phyloP scores from a whole-genome alignment of 2,888 invertebrate species.

The Anoplius nigerrimus region DNA sequence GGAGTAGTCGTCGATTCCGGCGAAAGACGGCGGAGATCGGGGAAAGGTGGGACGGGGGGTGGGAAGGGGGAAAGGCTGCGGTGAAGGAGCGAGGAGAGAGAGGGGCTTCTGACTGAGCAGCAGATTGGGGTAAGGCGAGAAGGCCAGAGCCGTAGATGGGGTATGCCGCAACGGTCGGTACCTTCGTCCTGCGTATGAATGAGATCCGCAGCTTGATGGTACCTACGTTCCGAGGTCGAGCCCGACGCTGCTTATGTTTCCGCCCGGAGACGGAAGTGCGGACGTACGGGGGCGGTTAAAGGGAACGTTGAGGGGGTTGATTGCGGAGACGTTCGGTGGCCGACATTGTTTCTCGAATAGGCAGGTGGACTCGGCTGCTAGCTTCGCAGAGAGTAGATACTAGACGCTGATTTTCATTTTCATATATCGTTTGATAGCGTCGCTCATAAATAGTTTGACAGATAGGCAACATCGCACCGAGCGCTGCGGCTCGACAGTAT shows the following conservation, averaged over 20 bases:
- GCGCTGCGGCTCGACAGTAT: no score
- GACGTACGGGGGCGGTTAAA: background rate
- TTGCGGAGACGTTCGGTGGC: no score
- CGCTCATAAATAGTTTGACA: no score
- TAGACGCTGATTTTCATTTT: no score
- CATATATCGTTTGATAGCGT: no score
- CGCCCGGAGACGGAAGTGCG: background rate
- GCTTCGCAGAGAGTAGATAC: no score
- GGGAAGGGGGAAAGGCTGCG: conserved; percentile 16
- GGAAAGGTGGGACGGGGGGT: conserved; percentile 11
- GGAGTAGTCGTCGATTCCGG: conserved; percentile 55
- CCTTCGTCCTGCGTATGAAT: conserved; percentile 39
- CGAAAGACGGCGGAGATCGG: conserved; percentile 1
- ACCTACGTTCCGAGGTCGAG: background rate
- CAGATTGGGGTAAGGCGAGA: conserved; percentile 47
- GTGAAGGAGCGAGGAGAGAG: conserved; percentile 32
- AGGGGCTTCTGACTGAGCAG: conserved; percentile 17
- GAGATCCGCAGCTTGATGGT: conserved; percentile 30
- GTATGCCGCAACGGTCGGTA: conserved; percentile 33
- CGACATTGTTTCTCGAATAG: no score
- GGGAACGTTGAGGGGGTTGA: no score
- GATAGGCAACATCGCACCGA: no score
- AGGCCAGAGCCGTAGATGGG: conserved; percentile 25
- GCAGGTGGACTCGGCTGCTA: no score
- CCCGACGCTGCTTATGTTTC: background rate